Evolutionary conservation across 37 sponge, comb jelly and placozoan genomes (phyloP), one percentile per base, ranked within the genome.

Genomic region (Haliclona indistincta): DNA sequence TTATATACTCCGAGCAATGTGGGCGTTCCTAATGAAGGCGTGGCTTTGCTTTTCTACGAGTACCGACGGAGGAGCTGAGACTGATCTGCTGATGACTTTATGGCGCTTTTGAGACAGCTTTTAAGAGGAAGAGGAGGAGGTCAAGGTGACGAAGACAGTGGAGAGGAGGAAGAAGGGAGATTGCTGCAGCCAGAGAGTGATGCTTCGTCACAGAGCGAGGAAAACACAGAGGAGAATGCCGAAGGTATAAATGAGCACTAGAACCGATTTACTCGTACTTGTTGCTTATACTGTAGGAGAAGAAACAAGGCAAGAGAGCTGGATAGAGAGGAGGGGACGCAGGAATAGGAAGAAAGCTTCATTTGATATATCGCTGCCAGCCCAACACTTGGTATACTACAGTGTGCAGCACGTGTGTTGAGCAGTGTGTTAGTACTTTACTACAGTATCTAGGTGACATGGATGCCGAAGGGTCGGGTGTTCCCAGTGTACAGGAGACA

Each of bases 371-470:
- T 79, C 89, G 1, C 78, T 89, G n/a, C 84, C 89, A 35, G 78
- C 89, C 23, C 74, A 74, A 56, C 89, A 89, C 43, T 75, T 89
- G 38, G 89, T 89, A 37, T n/a, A 82, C 80, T 44, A 0, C 11
- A 43, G 10, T 4, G 26, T 15, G 6, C 11, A 32, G 19, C 19
- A 30, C 3, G 15, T 47, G 15, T 47, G 15, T 10, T 47, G 10
- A 47, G 51, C 15, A 28, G 6, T 37, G 35, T 37, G 41, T 38
- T 36, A 71, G 1, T 26, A 19, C 47, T 1, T 43, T 5, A 1
- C 4, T 67, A 25, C 61, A 89, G 90, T 89, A 89, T 63, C 81
- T 89, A 15, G 90, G 90, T 32, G 90, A 89, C 26, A 20, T 89
- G 58, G 90, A 89, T 40, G 69, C 74, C 33, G 90, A 89, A 38